These are phyloP conservation scores for Addax nasomaculatus DNA, from an alignment of 2,113 vertebrate genomes.

Conservation along the genomic window DNA sequence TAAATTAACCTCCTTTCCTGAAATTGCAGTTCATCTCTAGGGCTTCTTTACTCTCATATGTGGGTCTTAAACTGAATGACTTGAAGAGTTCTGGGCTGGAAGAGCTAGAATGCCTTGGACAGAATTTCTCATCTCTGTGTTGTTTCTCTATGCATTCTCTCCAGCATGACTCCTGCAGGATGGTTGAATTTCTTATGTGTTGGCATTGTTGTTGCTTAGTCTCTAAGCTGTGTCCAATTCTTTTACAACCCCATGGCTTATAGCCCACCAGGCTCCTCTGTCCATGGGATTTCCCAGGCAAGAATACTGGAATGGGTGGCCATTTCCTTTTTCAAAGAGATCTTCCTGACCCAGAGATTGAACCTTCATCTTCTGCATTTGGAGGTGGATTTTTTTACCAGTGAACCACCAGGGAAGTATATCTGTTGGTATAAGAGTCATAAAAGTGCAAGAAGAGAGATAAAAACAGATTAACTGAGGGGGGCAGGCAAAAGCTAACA, in stretches of 20 bases:
- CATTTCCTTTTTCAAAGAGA: background rate
- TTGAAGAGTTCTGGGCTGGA: background rate
- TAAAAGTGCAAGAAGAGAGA: background rate
- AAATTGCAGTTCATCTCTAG: background rate
- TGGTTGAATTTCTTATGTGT: background rate
- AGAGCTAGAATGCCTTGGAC: background rate
- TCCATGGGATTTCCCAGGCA: background rate
- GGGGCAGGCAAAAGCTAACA: background rate
- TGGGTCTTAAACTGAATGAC: background rate
- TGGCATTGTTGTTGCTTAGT: background rate
- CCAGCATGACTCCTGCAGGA: background rate
- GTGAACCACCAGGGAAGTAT: background rate
- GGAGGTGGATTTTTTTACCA: background rate
- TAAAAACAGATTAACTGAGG: background rate
- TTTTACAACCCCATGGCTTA: background rate
- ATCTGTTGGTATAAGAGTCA: background rate
- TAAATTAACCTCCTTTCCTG: background rate
- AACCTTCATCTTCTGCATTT: background rate
- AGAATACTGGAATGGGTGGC: background rate
- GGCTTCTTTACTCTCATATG: background rate
- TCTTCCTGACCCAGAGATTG: background rate
- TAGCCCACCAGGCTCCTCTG: background rate
- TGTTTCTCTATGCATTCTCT: background rate
- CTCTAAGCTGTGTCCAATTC: background rate
- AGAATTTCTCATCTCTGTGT: background rate